Evolutionary conservation across 2,797 vertebrate species (phyloP), one percentile per base, ranked within the genome.

Genomic region (Philypnodon macrostomus): DNA sequence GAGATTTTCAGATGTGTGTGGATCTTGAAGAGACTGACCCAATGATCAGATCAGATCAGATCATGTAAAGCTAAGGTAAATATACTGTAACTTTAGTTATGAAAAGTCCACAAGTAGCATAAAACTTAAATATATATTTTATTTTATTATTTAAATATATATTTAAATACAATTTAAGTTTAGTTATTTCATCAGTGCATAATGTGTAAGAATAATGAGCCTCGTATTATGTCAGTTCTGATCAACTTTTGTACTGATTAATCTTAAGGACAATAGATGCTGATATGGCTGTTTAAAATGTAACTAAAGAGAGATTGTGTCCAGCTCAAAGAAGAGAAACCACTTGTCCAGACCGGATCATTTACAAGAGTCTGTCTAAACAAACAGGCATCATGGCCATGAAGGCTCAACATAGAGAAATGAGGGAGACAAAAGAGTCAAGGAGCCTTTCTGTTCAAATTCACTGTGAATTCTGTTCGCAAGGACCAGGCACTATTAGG

Each of bases 341-440:
- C 0, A 4, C 16, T 12, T 1, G 41, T 69, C 27, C 55, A 48
- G 52, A 65, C 63, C 47, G 63, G 65, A 65, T 73, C 47, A 79
- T 67, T n/a, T 69, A 35, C 0, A 34, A 24, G 58, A 26, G 21
- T 70, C 17, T 84, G 74, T 84, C 72, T 79, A 80, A 83, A 85
- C 78, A 85, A 38, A 41, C 32, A 2, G 0, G 10, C 1, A 67
- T 81, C 26, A 44, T 42, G 75, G 81, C 45, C 2, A 74, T 81
- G 70, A 59, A 63, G 83, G 78, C 67, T 72, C 79, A 81, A 80
- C 75, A 45, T 26, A 46, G 32, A 17, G 39, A 15, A 24, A 16
- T 63, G 30, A 63, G 50, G 53, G 59, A 38, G 58, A 67, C 49
- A 44, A 73, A 70, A 2, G 18, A 55, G 69, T 67, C 66, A 53